phyloP scores from a whole-genome alignment of 2,113 vertebrate genomes.

The Struthidea cinerea region DNA sequence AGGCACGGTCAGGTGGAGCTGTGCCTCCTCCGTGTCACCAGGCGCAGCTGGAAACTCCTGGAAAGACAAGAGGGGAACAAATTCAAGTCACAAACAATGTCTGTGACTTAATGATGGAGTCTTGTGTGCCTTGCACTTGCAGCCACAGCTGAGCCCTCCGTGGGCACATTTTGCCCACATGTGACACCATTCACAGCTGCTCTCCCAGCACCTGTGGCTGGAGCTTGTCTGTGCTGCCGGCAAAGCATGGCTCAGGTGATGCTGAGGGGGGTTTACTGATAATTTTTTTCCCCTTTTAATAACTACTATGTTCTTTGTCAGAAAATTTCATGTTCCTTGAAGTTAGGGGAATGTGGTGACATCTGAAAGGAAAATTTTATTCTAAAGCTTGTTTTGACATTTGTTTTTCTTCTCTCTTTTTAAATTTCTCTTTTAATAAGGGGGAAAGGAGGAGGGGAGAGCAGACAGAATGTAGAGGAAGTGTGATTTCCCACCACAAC shows the following conservation, averaged over 20 bases:
- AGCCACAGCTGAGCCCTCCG: neutral
- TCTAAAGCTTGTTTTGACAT: neutral
- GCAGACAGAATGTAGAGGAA: neutral
- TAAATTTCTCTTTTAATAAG: neutral
- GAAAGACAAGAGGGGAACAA: neutral
- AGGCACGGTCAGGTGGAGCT: neutral
- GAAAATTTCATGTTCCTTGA: neutral
- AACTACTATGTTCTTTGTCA: neutral
- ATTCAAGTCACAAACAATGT: neutral
- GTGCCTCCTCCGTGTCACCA: neutral
- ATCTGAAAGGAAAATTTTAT: neutral
- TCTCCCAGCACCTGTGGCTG: accelerated
- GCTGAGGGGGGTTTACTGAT: neutral
- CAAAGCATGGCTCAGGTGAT: neutral
- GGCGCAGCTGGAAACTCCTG: neutral
- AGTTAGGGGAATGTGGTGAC: neutral
- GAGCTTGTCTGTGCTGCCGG: neutral
- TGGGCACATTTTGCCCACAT: accelerated
- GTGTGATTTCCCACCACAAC: neutral
- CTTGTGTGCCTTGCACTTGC: too few species aligned
- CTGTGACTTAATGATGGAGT: neutral
- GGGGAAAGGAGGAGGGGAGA: neutral
- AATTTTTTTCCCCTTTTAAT: neutral
- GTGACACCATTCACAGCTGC: neutral
- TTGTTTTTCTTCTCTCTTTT: neutral